Base-by-base conservation (phyloP, 2,888 invertebrate genomes). In the Pterostichus madidus region DNA sequence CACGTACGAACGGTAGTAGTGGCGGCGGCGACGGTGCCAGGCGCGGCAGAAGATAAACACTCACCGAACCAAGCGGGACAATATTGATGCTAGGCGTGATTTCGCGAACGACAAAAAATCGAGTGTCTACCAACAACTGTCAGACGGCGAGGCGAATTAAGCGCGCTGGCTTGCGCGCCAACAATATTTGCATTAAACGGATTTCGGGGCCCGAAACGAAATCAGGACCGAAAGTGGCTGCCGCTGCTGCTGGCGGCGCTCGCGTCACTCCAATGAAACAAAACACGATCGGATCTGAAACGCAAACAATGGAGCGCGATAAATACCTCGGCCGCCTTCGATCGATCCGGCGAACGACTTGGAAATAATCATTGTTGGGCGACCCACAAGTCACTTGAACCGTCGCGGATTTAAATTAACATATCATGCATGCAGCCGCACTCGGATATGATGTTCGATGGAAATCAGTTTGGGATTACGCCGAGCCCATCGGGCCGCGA, bases 11-110 rank as follows among this genome's bases (percentile, higher is more conserved):
- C 39, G 39, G 5, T 39, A 5, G 39, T 39, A 5, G 39, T 8
- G 39, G 39, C 5, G 39, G 39, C 5, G 39, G 39, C 39, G 39
- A 39, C 39, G 39, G 39, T 49, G 49, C 49, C 11, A 8, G 49
- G 11, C 49, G 11, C 49, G 11, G 35, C 64, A 35, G 64, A 82
- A 84, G 84, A 85, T 85, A 85, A 85, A 85, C 85, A 85, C 85
- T 85, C 83, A 46, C 59, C 15, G 84, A 39, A 5, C 39, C 6
- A 8, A 39, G 39, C 39, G 39, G 39, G 39, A 80, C 85, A 85
- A 85, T 85, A 85, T 85, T 84, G 85, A 84, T 85, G 85, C 84
- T 64, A 84, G 84, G 78, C 84, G 82, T 82, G 80, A 82, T 85
- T 84, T 85, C 73, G 24, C 53, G 46, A 6, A 32, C 35, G 56